Percentiles rank a stretch among this genome's conserved stretches.
phyloP scores from a whole-genome alignment of 2,113 vertebrate species.

The Tiliqua scincoides region DNA sequence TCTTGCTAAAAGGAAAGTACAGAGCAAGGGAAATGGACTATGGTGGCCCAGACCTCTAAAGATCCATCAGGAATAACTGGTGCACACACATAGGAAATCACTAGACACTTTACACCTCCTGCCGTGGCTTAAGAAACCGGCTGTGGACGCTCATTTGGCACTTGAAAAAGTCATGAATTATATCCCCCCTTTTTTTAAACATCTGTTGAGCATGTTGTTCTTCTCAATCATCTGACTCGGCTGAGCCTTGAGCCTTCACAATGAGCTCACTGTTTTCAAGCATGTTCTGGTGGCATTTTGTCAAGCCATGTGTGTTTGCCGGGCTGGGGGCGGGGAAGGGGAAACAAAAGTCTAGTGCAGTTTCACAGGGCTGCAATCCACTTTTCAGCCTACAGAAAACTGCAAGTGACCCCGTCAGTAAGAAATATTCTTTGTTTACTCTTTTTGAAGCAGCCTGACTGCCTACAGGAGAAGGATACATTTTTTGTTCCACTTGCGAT shows the following conservation, averaged over 20 bases:
- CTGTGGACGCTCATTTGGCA: constrained; percentile 78
- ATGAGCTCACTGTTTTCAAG: constrained; percentile 79
- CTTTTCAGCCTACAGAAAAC: constrained; percentile 62
- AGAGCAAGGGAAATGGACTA: constrained; percentile 43
- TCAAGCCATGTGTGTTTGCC: constrained; percentile 73
- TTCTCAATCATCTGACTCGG: constrained; percentile 78
- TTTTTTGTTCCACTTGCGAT: constrained; percentile 17
- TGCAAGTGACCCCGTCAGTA: constrained; percentile 53
- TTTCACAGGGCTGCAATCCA: constrained; percentile 47
- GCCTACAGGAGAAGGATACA: constrained; percentile 15
- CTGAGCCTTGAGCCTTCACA: constrained; percentile 70
- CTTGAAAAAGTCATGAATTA: constrained; percentile 78
- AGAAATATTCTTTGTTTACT: constrained; percentile 67
- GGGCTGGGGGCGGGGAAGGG: constrained; percentile 62
- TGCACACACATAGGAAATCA: constrained; percentile 85
- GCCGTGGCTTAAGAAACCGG: constrained; percentile 81
- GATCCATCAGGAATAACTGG: constrained; percentile 86
- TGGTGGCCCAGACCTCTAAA: constrained; percentile 66
- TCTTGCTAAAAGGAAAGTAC: constrained; percentile 26
- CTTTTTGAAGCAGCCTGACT: constrained; percentile 35
- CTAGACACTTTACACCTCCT: constrained; percentile 88
- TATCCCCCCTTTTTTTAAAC: constrained; percentile 64
- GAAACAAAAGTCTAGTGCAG: constrained; percentile 62
- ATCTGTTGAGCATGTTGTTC: constrained; percentile 82
- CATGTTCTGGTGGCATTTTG: constrained; percentile 72